A percentile compares a stretch with the other conserved stretches of the same genome.
Evolutionary conservation across 2,888 invertebrate species (phyloP).

Genomic region (Palloptera scutellata): DNA sequence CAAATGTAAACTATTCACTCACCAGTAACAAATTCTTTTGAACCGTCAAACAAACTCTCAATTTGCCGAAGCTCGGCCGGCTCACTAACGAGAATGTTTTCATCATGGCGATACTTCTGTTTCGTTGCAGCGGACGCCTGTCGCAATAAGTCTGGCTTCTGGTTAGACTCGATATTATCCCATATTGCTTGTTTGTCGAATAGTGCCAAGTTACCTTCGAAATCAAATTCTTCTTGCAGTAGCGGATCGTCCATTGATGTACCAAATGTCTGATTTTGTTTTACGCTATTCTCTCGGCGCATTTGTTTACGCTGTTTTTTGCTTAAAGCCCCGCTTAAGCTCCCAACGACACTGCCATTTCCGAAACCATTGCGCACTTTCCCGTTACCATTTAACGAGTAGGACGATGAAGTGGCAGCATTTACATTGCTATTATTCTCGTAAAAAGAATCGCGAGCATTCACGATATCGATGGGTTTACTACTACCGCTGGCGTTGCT

Average conservation of each 20-base stretch:
- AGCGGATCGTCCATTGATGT: slow-evolving; percentile 62
- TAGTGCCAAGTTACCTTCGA: slow-evolving; percentile 90
- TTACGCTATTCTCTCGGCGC: slow-evolving; percentile 55
- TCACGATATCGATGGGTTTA: slow-evolving; percentile 59
- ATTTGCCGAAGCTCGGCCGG: slow-evolving; percentile 76
- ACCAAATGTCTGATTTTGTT: slow-evolving; percentile 59
- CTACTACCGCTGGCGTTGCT: slow-evolving; percentile 48
- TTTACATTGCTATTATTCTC: slow-evolving; percentile 40
- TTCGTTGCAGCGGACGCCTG: slow-evolving; percentile 46
- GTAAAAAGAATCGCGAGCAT: slow-evolving; percentile 2
- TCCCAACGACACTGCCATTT: slow-evolving; percentile 36
- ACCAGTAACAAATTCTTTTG: slow-evolving; percentile 61
- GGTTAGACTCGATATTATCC: slow-evolving; percentile 72
- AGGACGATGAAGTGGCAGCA: slow-evolving; percentile 22
- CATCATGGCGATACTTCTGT: slow-evolving; percentile 77
- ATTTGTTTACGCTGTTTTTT: slow-evolving; percentile 49
- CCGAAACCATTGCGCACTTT: slow-evolving; percentile 29
- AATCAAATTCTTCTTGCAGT: slow-evolving; percentile 82
- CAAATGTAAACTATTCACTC: not conserved
- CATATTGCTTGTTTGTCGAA: slow-evolving; percentile 87
- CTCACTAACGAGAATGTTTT: slow-evolving; percentile 78
- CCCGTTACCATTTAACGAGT: slow-evolving; percentile 35
- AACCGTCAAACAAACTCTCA: slow-evolving; percentile 65
- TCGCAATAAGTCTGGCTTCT: slow-evolving; percentile 70
- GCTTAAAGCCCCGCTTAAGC: slow-evolving; percentile 35